A percentile compares a stretch with the other conserved stretches of the same genome.
phyloP scores from a whole-genome alignment of 1,140 invertebrate genomes.

The Monochamus saltuarius region DNA sequence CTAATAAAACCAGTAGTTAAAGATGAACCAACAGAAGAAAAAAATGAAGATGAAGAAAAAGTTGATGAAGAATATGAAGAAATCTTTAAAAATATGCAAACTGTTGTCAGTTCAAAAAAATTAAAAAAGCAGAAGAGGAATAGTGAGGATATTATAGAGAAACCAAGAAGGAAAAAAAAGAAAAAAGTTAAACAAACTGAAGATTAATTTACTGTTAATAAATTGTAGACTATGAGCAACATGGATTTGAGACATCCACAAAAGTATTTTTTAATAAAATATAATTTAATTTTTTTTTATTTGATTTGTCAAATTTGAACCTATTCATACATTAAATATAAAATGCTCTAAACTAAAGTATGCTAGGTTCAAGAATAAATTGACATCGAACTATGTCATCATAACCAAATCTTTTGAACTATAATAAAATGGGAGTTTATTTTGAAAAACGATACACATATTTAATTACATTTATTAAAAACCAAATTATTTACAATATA shows the following conservation, averaged over 20 bases:
- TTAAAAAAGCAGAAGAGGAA: constrained; percentile 12
- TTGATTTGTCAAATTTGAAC: too few relatives aligned
- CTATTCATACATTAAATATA: too few relatives aligned
- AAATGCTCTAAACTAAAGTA: too few relatives aligned
- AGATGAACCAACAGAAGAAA: constrained; percentile 37
- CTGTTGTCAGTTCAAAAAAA: constrained; percentile 29
- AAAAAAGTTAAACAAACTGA: neutral
- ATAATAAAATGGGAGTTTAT: too few relatives aligned
- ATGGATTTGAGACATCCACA: too few relatives aligned
- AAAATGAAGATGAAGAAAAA: constrained; percentile 16
- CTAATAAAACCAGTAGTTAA: constrained; percentile 45
- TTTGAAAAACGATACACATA: constrained; percentile 4
- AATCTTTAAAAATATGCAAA: constrained; percentile 49
- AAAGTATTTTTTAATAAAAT: too few relatives aligned
- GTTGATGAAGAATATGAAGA: constrained; percentile 47
- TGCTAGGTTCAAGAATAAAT: too few relatives aligned
- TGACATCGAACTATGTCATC: too few relatives aligned
- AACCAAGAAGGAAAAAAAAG: constrained; percentile 20
- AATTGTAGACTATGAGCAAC: too few relatives aligned
- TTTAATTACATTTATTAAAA: constrained; percentile 33
- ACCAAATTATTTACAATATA: constrained; percentile 34
- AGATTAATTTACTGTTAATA: neutral
- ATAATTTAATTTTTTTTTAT: too few relatives aligned
- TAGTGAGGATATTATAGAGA: constrained; percentile 7
- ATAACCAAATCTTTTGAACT: too few relatives aligned